Evolutionary conservation across 2,888 invertebrate genomes (phyloP).

Genomic region (Hirtodrosophila trivittata): DNA sequence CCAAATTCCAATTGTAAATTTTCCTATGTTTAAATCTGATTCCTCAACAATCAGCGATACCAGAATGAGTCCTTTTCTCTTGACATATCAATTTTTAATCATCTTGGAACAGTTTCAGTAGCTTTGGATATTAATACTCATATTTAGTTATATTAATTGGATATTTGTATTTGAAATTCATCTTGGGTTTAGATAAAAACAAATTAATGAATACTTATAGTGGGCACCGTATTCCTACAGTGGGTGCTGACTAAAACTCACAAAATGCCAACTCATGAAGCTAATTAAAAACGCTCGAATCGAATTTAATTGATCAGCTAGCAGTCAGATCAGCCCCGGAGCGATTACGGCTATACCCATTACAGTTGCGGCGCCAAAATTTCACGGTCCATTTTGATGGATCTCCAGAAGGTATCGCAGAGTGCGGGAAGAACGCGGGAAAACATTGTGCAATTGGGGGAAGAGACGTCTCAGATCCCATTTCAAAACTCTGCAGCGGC

Average conservation of each 20-base stretch:
- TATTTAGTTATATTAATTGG: no score
- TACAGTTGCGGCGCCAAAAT: slow-evolving; percentile 71
- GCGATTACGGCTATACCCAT: slow-evolving; percentile 44
- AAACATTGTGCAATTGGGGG: slow-evolving; percentile 1
- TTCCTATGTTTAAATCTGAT: no score
- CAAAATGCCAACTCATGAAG: slow-evolving; percentile 78
- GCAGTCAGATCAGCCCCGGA: slow-evolving; percentile 39
- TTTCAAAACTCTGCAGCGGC: slow-evolving; percentile 49
- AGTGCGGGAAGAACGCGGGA: not conserved
- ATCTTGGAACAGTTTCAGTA: no score
- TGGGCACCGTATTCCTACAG: slow-evolving; percentile 12
- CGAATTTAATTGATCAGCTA: slow-evolving; percentile 83
- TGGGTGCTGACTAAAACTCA: slow-evolving; percentile 46
- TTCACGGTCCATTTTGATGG: slow-evolving; percentile 69
- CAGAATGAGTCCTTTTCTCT: no score
- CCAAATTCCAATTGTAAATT: no score
- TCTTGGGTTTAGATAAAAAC: not conserved
- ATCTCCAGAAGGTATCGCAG: slow-evolving; percentile 27
- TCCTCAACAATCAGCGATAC: no score
- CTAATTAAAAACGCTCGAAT: slow-evolving; percentile 83
- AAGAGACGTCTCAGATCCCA: slow-evolving; percentile 20
- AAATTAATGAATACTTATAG: slow-evolving; percentile 3
- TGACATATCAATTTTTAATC: no score
- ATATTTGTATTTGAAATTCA: not conserved
- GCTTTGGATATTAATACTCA: no score